phyloP scores from a whole-genome alignment of 2,113 vertebrate genomes.

The Telmatochromis sp. region DNA sequence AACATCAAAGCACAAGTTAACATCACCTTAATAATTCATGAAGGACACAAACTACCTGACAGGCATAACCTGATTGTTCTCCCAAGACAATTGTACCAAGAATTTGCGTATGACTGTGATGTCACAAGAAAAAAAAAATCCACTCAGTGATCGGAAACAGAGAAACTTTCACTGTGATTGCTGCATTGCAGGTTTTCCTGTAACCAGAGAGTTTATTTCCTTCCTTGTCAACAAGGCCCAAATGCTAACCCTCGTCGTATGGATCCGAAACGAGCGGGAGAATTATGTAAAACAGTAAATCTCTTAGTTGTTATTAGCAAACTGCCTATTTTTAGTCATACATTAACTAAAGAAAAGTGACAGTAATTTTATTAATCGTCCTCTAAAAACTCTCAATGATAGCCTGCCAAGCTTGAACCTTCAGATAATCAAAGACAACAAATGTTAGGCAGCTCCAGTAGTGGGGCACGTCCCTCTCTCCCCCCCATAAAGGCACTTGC shows the following conservation, averaged over 20 bases:
- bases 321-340: neutral
- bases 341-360: neutral
- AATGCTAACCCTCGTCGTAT: neutral
- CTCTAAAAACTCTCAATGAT: neutral
- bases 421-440: neutral
- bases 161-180: neutral
- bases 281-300: neutral
- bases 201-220: neutral
- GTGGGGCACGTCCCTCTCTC: neutral
- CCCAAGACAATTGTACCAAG: neutral
- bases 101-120: neutral
- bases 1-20: slow-evolving; percentile 22
- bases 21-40: neutral
- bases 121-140: neutral
- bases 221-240: neutral
- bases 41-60: neutral
- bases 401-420: neutral
- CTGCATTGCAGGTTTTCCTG: neutral
- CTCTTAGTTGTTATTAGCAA: neutral
- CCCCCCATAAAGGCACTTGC: neutral
- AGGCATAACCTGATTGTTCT: neutral
- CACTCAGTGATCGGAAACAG: neutral
- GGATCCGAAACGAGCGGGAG: neutral
- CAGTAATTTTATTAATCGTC: neutral
- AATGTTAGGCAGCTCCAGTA: neutral